Percentiles rank a stretch among this genome's conserved stretches.
Evolutionary conservation across 2,888 invertebrate genomes (phyloP).

Genomic region (Sceliomorpha sp.): DNA sequence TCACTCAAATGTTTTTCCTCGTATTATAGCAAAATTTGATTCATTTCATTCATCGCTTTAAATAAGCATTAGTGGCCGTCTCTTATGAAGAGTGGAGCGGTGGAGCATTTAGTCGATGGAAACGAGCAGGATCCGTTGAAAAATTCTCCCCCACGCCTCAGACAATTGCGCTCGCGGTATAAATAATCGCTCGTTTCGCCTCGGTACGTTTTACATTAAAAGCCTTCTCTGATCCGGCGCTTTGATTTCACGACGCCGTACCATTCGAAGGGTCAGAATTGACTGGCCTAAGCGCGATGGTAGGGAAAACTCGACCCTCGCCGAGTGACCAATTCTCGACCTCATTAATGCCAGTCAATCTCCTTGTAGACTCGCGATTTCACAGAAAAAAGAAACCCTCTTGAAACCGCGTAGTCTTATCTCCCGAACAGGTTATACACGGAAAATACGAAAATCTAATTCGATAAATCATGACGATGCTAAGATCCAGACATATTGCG

Average conservation of each 20-base stretch:
- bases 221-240: conserved; percentile 62
- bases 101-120: conserved; percentile 14
- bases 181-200: conserved; percentile 42
- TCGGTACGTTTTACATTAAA: conserved; percentile 57
- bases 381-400: conserved; percentile 17
- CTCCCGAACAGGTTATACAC: not conserved
- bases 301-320: conserved; percentile 32
- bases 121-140: conserved; percentile 21
- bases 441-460: conserved; percentile 5
- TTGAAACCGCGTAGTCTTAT: conserved; percentile 16
- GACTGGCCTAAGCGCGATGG: conserved; percentile 35
- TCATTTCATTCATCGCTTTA: conserved; percentile 11
- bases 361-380: conserved; percentile 14
- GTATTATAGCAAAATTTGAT: not conserved
- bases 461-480: conserved; percentile 8
- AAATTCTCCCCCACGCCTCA: conserved; percentile 10
- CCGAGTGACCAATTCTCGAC: conserved; percentile 36
- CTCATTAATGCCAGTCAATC: conserved; percentile 52
- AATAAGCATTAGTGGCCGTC: conserved; percentile 11
- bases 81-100: conserved; percentile 8
- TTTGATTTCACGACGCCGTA: conserved; percentile 60
- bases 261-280: conserved; percentile 55
- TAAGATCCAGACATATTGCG: conserved; percentile 6
- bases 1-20: not conserved
- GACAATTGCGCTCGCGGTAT: conserved; percentile 23